A percentile compares a stretch with the other conserved stretches of the same genome.
These are phyloP conservation scores for Cheilinus undulatus DNA, from an alignment of 2,113 vertebrate species.

Conservation along the genomic window DNA sequence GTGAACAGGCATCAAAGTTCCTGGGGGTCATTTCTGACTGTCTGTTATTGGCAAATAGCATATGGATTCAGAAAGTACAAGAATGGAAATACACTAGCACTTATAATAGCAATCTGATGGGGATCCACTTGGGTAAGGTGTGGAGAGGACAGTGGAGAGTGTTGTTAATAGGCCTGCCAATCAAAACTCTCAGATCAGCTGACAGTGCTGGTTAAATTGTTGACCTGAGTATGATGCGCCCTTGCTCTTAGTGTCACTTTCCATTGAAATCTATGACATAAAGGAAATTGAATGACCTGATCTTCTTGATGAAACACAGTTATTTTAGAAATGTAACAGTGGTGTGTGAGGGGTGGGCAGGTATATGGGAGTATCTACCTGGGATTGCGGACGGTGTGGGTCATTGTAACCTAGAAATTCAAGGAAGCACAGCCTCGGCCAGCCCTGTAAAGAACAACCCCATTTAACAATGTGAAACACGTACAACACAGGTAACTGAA, in stretches of 20 bases:
- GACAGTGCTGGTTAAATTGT: constrained; percentile 75
- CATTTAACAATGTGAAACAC: constrained; percentile 16
- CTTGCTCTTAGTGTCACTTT: constrained; percentile 70
- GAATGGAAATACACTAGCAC: constrained; percentile 70
- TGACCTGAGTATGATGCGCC: constrained; percentile 76
- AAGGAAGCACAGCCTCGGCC: constrained; percentile 72
- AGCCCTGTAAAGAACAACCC: constrained; percentile 58
- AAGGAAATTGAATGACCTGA: constrained; percentile 83
- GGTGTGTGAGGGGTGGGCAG: not conserved
- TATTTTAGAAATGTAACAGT: constrained; percentile 64
- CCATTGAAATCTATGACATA: constrained; percentile 76
- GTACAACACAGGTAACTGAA: not conserved
- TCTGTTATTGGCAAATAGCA: constrained; percentile 69
- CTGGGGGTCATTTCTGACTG: constrained; percentile 64
- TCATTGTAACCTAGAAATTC: constrained; percentile 73
- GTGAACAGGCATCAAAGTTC: constrained; percentile 55
- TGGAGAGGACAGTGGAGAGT: constrained; percentile 63
- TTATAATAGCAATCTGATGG: constrained; percentile 71
- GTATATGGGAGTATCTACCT: constrained; percentile 71
- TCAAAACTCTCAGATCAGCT: constrained; percentile 74
- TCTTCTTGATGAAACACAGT: constrained; percentile 72
- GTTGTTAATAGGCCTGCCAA: constrained; percentile 84
- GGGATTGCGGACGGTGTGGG: constrained; percentile 54
- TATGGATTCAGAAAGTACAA: constrained; percentile 61
- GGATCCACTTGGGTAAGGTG: constrained; percentile 75